A percentile compares a stretch with the other conserved stretches of the same genome.
Evolutionary conservation across 2,888 invertebrate species (phyloP).

Genomic region (Lingula anatina): DNA sequence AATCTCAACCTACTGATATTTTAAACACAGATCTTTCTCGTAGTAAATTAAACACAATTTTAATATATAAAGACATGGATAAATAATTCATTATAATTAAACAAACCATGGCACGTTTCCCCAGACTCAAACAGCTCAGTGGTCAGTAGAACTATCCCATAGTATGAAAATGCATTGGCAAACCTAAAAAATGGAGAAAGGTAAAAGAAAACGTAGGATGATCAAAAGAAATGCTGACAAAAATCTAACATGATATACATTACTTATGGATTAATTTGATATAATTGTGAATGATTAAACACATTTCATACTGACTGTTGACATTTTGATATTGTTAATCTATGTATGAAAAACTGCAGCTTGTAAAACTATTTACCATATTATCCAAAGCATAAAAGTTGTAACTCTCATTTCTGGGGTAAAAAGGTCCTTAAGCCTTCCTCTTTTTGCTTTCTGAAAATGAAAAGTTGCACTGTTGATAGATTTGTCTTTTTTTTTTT

Average conservation of each 20-base stretch:
- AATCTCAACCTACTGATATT: too few species aligned
- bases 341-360: neutral
- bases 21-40: too few species aligned
- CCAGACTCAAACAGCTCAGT: constrained; percentile 79
- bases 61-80: too few species aligned
- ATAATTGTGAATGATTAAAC: too few species aligned
- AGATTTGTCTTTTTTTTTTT: too few species aligned
- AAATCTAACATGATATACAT: neutral
- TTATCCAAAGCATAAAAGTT: constrained; percentile 84
- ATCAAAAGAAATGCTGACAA: neutral
- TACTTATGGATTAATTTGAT: too few species aligned
- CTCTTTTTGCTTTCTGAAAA: constrained; percentile 40
- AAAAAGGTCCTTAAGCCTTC: constrained; percentile 57
- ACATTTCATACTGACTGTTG: too few species aligned
- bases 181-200: constrained; percentile 60
- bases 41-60: too few species aligned
- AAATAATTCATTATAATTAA: too few species aligned
- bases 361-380: constrained; percentile 65
- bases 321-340: neutral
- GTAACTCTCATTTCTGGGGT: constrained; percentile 74
- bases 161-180: constrained; percentile 91
- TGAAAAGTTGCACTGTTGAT: neutral
- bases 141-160: constrained; percentile 89
- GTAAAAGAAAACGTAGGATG: neutral
- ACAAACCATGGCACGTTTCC: constrained; percentile 53